Conservation (phyloP, 2,888 invertebrate genomes). For the Reticulitermes lucifugus region DNA sequence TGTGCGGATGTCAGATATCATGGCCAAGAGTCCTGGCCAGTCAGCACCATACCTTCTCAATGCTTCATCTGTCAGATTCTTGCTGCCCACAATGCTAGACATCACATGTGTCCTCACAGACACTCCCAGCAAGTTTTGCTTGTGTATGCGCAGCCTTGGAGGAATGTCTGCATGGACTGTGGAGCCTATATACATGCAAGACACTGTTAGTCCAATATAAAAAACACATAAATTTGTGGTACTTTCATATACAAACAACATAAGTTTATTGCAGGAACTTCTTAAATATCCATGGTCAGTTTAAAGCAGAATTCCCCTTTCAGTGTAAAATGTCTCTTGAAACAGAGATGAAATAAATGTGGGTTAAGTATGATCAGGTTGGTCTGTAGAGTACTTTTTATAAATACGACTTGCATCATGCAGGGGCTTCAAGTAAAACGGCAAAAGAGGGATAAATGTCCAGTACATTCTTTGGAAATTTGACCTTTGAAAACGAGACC, state of each 20-base stretch:
- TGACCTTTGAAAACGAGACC: no score
- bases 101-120: constrained; percentile 20
- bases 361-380: no score
- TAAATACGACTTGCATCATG: no score
- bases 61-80: constrained; percentile 71
- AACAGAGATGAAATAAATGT: no score
- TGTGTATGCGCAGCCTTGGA: not conserved
- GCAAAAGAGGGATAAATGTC: no score
- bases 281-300: no score
- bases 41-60: constrained; percentile 72
- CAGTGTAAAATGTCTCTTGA: no score
- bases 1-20: constrained; percentile 84
- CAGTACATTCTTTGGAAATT: no score
- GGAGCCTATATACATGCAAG: constrained; percentile 53
- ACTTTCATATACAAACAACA: constrained; percentile 1
- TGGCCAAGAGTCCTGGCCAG: constrained; percentile 73
- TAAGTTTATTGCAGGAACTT: not conserved
- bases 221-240: not conserved
- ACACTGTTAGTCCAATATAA: no score
- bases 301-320: no score
- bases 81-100: constrained; percentile 24
- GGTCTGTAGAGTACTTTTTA: no score
- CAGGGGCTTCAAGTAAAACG: no score
- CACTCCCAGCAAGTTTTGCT: not conserved
- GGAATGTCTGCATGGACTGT: constrained; percentile 77